Conservation (phyloP, 2,888 invertebrate species). For the Drosophila kambysellisi region DNA sequence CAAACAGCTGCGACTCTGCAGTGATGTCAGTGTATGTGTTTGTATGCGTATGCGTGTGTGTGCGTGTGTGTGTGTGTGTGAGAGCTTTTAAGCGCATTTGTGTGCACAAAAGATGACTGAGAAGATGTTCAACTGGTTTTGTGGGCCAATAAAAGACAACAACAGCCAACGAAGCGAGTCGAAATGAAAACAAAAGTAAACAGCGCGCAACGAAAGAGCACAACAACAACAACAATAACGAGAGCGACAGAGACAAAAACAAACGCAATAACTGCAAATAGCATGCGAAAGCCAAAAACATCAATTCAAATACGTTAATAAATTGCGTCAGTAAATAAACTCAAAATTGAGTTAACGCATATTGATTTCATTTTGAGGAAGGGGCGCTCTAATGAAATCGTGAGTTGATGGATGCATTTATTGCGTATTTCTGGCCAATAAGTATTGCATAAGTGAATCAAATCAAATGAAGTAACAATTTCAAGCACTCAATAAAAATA, state of each 20-base stretch:
- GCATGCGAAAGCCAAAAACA: slow-evolving; percentile 30
- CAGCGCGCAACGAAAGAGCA: slow-evolving; percentile 61
- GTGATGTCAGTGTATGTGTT: slow-evolving; percentile 3
- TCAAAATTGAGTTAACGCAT: slow-evolving; percentile 42
- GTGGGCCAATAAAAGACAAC: slow-evolving; percentile 64
- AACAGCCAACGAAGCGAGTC: slow-evolving; percentile 43
- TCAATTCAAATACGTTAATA: slow-evolving; percentile 46
- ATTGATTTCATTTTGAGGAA: slow-evolving; percentile 8
- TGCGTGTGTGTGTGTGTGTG: slow-evolving; percentile 5
- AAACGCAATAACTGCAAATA: slow-evolving; percentile 40
- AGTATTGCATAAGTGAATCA: slow-evolving; percentile 32
- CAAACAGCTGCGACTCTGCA: slow-evolving; percentile 64
- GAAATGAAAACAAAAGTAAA: slow-evolving; percentile 65
- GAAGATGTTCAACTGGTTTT: slow-evolving; percentile 75
- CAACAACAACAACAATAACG: slow-evolving; percentile 16
- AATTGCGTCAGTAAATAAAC: slow-evolving; percentile 74
- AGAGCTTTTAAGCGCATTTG: slow-evolving; percentile 17
- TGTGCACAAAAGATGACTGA: slow-evolving; percentile 38
- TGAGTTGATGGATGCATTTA: slow-evolving; percentile 23
- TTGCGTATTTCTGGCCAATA: slow-evolving; percentile 10
- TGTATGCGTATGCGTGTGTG: not conserved
- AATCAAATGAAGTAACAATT: not conserved
- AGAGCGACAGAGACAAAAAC: slow-evolving; percentile 8
- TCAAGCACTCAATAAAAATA: not conserved
- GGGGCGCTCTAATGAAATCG: slow-evolving; percentile 23